Percentiles rank a stretch among this genome's conserved stretches.
phyloP scores from a whole-genome alignment of 2,113 vertebrate species.

The Bubalus kerabau region DNA sequence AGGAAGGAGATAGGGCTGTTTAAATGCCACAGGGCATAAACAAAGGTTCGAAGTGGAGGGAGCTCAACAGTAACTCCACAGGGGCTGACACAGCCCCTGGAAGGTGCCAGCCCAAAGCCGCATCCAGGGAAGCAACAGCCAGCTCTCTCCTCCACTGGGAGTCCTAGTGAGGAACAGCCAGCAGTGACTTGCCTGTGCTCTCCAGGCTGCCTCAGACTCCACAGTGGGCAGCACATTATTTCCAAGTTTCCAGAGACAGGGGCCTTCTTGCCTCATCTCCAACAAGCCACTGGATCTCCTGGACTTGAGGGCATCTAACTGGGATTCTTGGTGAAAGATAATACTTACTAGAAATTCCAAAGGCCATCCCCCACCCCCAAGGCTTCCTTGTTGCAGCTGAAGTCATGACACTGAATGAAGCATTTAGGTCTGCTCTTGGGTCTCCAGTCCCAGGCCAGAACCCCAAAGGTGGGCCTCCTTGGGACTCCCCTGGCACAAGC shows the following conservation, averaged over 20 bases:
- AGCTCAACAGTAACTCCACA: neutral
- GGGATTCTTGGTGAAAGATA: neutral
- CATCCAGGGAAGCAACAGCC: neutral
- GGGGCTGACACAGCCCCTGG: too few species aligned
- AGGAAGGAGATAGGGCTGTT: neutral
- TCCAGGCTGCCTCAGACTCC: neutral
- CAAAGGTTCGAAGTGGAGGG: neutral
- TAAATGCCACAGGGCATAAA: neutral
- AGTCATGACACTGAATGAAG: neutral
- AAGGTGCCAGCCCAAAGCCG: neutral
- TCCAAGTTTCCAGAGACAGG: neutral
- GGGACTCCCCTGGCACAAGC: neutral
- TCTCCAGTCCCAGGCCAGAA: neutral
- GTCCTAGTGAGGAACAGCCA: neutral
- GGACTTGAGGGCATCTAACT: neutral
- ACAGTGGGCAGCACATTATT: neutral
- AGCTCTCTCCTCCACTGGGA: neutral
- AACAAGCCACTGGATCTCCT: neutral
- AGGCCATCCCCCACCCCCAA: neutral
- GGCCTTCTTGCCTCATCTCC: neutral
- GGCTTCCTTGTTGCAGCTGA: neutral
- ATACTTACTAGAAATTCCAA: neutral
- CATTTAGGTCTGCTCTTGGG: neutral
- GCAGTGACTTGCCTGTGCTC: rapidly evolving
- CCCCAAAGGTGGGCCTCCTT: neutral